Evolutionary conservation across 1,140 invertebrate genomes (phyloP).

Genomic region (Drosophila truncata): DNA sequence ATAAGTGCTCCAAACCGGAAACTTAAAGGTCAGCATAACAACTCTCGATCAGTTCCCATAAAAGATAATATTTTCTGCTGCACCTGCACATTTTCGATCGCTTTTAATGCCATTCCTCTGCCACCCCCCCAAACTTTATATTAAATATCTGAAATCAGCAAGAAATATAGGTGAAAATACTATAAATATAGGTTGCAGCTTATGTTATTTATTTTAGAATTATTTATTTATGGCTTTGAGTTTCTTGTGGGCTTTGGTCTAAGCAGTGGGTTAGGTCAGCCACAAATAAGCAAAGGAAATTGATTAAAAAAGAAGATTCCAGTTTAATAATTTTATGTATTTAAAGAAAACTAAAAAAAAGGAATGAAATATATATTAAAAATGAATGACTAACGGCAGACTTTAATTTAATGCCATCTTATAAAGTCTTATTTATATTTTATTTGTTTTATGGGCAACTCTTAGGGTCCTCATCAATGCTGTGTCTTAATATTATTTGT

Average conservation of each 20-base stretch:
- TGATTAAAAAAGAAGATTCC: background rate
- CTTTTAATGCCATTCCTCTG: background rate
- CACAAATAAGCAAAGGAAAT: too few species aligned
- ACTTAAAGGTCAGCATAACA: constrained; percentile 19
- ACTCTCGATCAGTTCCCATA: constrained; percentile 4
- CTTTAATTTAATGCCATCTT: too few species aligned
- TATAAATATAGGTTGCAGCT: background rate
- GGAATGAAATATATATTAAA: too few species aligned
- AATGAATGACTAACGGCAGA: too few species aligned
- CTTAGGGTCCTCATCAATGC: background rate
- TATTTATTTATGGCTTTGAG: too few species aligned
- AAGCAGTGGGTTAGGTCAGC: background rate
- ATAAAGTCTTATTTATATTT: too few species aligned
- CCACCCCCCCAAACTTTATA: constrained; percentile 4
- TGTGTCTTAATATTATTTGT: background rate
- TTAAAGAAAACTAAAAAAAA: too few species aligned
- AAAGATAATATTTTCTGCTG: background rate
- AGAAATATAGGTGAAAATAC: constrained; percentile 1
- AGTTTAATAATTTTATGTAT: background rate
- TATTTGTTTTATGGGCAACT: background rate
- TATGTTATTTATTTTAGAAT: background rate
- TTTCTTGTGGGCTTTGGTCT: background rate
- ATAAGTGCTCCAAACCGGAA: constrained; percentile 5
- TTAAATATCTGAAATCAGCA: background rate
- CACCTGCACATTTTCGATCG: background rate